Evolutionary conservation across 2,113 vertebrate genomes (phyloP).

Genomic region (Tylochromis polylepis): DNA sequence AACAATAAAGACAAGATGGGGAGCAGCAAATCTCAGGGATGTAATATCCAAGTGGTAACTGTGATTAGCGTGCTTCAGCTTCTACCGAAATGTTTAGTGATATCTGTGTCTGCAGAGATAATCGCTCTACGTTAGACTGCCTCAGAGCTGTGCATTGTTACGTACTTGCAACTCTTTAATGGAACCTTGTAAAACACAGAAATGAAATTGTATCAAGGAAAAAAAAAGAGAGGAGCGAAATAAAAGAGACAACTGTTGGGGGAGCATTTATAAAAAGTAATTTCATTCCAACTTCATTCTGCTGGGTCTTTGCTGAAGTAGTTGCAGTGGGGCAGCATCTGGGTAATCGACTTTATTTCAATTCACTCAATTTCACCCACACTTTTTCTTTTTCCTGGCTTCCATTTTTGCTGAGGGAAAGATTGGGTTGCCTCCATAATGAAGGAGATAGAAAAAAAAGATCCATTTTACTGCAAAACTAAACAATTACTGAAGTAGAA

Average conservation of each 20-base stretch:
- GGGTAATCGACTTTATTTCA: slow-evolving; percentile 51
- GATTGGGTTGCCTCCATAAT: slow-evolving; percentile 16
- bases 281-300: slow-evolving; percentile 29
- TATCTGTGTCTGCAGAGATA: slow-evolving; percentile 36
- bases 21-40: not conserved
- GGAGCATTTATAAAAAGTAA: slow-evolving; percentile 9
- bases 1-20: not conserved
- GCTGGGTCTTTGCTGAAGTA: not conserved
- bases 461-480: slow-evolving; percentile 15
- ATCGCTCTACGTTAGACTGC: not conserved
- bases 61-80: not conserved
- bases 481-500: slow-evolving; percentile 39
- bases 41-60: not conserved
- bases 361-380: slow-evolving; percentile 28
- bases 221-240: not conserved
- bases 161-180: not conserved
- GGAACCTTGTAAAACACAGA: slow-evolving; percentile 34
- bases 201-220: not conserved
- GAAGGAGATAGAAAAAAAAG: not conserved
- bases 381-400: not conserved
- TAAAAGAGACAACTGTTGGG: not conserved
- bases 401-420: slow-evolving; percentile 8
- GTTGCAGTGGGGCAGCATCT: slow-evolving; percentile 28
- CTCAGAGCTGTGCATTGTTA: slow-evolving; percentile 34
- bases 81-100: slow-evolving; percentile 28